Conservation (phyloP, 53 echinoderm and acorn worm species). For the Crossaster papposus region DNA sequence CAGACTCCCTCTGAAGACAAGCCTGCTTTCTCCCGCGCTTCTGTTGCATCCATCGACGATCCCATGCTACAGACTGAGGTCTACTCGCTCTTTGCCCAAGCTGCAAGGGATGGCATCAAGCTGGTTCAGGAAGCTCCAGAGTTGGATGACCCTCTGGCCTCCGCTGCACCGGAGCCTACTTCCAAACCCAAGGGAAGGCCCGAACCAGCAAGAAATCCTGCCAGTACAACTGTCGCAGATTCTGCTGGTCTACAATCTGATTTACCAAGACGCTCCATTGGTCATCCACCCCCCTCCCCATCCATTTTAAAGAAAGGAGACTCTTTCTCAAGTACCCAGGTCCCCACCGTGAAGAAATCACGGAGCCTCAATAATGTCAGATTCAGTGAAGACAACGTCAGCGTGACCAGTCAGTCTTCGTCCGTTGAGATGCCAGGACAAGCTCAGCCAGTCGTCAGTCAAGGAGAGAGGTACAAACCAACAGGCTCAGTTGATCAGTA, state of each 20-base stretch:
- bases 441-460: conserved; percentile 2
- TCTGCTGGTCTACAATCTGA: background rate
- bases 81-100: conserved; percentile 50
- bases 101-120: conserved; percentile 48
- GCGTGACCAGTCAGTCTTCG: conserved; percentile 8
- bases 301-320: conserved; percentile 51
- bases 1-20: conserved; percentile 25
- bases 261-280: background rate
- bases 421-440: conserved; percentile 11
- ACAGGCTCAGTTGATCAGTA: conserved; percentile 20
- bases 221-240: conserved; percentile 13
- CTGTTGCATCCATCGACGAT: conserved; percentile 46
- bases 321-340: background rate
- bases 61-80: conserved; percentile 54
- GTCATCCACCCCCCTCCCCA: conserved; percentile 33
- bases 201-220: background rate
- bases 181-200: conserved; percentile 1
- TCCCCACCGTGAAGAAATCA: conserved; percentile 29
- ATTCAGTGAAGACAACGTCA: conserved; percentile 32
- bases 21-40: conserved; percentile 47
- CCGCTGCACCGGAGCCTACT: conserved; percentile 22
- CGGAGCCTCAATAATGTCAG: conserved; percentile 40
- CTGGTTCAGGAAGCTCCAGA: conserved; percentile 44
- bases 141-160: conserved; percentile 45
- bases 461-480: conserved; percentile 11